Base-by-base conservation (phyloP, 35 echinoderm and acorn worm species). In the Heliocidaris tuberculata region DNA sequence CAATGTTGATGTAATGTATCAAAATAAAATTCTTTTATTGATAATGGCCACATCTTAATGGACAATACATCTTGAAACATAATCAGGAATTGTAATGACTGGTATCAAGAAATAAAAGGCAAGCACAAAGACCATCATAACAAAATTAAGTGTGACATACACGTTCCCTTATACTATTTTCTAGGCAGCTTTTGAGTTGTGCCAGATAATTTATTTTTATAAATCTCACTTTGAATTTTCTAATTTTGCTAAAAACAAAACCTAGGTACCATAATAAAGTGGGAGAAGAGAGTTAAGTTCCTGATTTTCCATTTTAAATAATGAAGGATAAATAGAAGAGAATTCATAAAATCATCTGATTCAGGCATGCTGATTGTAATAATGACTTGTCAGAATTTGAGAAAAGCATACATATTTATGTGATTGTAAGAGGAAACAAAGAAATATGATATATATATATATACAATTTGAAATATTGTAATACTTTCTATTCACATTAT, bases 11-110 rank as follows among this genome's bases (percentile, higher is more conserved):
- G 21, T 93, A 93, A 93, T 50, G 91, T 93, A 93, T 93, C 91
- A 93, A 93, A 93, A 93, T 93, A 93, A 93, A 93, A 93, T 13
- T 93, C 91, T 93, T 93, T 93, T 93, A 93, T 93, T 93, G 91
- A 93, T 93, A 93, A 93, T 48, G 29, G 91, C 49, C 91, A 93
- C 50, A 93, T 93, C 50, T 78, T n/a, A 49, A 93, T 93, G 91
- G 91, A 93, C 91, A 49, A 93, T 9, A 49, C n/a, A 49, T 50
- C 50, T 59, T 59, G 13, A 93, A 93, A 93, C 47, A 50, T 59
- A 93, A 93, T 31, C 91, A 56, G 47, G 50, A 93, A 93, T 59
- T 93, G 5, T 48, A 92, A 50, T 42, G 12, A 89, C 31, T 89
- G 31, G 31, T 13, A 48, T 42, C 35, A 47, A 47, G 19, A 48